phyloP scores from a whole-genome alignment of 1,140 invertebrate genomes.

The Hyphantria cunea region DNA sequence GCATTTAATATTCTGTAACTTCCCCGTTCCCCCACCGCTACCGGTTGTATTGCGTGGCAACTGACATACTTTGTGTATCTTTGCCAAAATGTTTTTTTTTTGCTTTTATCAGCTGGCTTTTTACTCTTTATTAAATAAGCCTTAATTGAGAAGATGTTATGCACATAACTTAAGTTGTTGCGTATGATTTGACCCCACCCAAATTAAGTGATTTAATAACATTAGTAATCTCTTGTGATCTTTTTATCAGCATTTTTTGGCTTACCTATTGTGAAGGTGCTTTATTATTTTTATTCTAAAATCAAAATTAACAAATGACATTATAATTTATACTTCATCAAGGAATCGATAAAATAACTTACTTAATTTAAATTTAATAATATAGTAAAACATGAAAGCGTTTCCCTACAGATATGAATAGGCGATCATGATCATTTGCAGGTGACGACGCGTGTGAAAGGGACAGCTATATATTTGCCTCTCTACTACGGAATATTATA shows the following conservation, averaged over 20 bases:
- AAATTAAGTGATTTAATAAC: no score
- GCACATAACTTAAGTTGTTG: no score
- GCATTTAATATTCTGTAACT: constrained; percentile 7
- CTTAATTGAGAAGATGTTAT: not conserved
- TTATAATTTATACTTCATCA: no score
- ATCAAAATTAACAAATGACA: no score
- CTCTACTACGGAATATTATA: constrained; percentile 20
- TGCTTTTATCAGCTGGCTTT: not conserved
- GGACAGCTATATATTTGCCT: constrained; percentile 4
- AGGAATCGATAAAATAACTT: no score
- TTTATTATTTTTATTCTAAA: no score
- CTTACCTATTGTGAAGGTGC: no score
- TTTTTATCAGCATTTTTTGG: no score
- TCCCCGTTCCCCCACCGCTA: constrained; percentile 6
- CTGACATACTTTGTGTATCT: constrained; percentile 2
- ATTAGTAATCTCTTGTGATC: no score
- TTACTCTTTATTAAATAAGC: no score
- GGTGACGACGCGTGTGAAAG: constrained; percentile 11
- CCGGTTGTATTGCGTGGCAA: constrained; percentile 2
- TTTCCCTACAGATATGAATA: not conserved
- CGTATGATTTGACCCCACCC: no score
- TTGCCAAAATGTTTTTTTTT: not conserved
- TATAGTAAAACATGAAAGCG: not conserved
- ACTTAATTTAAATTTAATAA: not conserved
- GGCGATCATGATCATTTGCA: constrained; percentile 22